These are phyloP conservation scores for Heterochromis multidens DNA, from an alignment of 2,113 vertebrate species.

Conservation along the genomic window DNA sequence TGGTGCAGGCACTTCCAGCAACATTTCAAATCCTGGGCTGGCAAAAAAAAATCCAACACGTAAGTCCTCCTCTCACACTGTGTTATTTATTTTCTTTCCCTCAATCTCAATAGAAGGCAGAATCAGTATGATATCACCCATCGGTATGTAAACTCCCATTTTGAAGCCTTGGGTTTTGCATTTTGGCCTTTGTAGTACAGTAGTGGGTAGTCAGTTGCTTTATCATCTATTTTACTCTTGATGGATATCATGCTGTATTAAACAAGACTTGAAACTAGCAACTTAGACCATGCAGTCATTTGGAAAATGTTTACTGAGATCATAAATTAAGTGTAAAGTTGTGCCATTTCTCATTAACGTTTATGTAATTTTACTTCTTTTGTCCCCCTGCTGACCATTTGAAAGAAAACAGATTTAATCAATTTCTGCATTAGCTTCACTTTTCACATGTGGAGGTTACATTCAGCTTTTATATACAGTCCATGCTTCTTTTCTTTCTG, in stretches of 20 bases:
- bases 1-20: slow-evolving; percentile 57
- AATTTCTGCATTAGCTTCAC: background rate
- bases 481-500: background rate
- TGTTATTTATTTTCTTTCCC: background rate
- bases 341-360: background rate
- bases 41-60: slow-evolving; percentile 71
- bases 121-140: background rate
- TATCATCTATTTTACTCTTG: background rate
- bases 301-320: background rate
- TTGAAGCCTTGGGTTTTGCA: background rate
- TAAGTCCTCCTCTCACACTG: slow-evolving; percentile 11
- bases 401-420: background rate
- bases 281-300: background rate
- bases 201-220: background rate
- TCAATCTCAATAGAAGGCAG: background rate
- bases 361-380: accelerated
- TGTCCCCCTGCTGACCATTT: background rate
- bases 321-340: background rate
- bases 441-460: background rate
- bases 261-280: background rate
- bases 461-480: background rate
- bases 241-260: background rate
- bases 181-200: too few relatives aligned
- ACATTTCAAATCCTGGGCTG: slow-evolving; percentile 48
- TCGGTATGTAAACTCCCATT: background rate